A percentile compares a stretch with the other conserved stretches of the same genome.
Evolutionary conservation across 2,888 invertebrate genomes (phyloP).

Genomic region (Drosophila putrida): DNA sequence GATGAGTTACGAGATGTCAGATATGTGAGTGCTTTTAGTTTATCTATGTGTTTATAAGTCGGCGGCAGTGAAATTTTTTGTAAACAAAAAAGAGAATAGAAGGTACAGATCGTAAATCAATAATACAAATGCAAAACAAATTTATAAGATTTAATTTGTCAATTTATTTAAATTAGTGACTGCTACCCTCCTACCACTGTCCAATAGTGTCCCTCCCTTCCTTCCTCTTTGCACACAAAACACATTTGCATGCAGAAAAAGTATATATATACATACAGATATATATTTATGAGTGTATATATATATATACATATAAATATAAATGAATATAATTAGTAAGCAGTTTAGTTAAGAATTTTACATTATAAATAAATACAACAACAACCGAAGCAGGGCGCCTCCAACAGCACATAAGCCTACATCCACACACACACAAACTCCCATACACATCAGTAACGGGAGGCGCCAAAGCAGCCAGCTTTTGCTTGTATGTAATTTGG

Average conservation of each 20-base stretch:
- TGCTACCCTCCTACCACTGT: slow-evolving; percentile 19
- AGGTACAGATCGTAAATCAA: slow-evolving; percentile 31
- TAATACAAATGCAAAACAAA: slow-evolving; percentile 34
- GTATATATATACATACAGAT: slow-evolving; percentile 66
- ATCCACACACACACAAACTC: slow-evolving; percentile 40
- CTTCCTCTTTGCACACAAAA: slow-evolving; percentile 50
- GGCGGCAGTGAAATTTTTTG: slow-evolving; percentile 51
- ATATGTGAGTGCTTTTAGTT: slow-evolving; percentile 74
- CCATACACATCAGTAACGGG: slow-evolving; percentile 37
- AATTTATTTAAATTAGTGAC: slow-evolving; percentile 42
- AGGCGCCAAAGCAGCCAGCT: slow-evolving; percentile 62
- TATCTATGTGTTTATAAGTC: slow-evolving; percentile 61
- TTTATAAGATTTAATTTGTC: slow-evolving; percentile 33
- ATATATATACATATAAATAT: slow-evolving; percentile 72
- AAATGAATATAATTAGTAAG: slow-evolving; percentile 78
- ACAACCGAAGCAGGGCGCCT: slow-evolving; percentile 53
- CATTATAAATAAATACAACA: slow-evolving; percentile 66
- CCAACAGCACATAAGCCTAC: slow-evolving; percentile 19
- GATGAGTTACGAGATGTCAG: slow-evolving; percentile 45
- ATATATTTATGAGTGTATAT: slow-evolving; percentile 48
- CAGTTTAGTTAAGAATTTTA: slow-evolving; percentile 81
- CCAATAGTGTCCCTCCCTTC: slow-evolving; percentile 30
- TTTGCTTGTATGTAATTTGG: slow-evolving; percentile 73
- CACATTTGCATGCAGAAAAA: slow-evolving; percentile 72
- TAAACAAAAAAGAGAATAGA: slow-evolving; percentile 26